phyloP scores from a whole-genome alignment of 2,888 invertebrate genomes.

The Trachelus iudaicus region DNA sequence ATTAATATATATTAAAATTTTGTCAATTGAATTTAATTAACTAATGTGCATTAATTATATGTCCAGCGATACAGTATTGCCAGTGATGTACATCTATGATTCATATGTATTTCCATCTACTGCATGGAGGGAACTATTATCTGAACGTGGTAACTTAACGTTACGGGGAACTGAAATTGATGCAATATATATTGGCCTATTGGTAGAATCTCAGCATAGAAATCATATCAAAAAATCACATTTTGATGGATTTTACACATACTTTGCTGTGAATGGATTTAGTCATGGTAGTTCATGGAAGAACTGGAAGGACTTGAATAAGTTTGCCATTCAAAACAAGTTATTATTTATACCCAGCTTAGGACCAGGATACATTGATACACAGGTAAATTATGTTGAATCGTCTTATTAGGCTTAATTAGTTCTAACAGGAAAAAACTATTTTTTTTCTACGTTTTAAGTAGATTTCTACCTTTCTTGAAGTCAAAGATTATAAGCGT shows the following conservation, averaged over 20 bases:
- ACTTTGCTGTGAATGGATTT: conserved; percentile 74
- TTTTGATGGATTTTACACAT: conserved; percentile 75
- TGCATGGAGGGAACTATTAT: conserved; percentile 69
- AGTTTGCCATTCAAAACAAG: conserved; percentile 70
- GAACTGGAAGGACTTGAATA: conserved; percentile 69
- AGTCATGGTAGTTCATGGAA: conserved; percentile 74
- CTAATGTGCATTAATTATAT: not conserved
- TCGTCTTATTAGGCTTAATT: not conserved
- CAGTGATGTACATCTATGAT: conserved; percentile 76
- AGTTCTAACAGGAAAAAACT: not conserved
- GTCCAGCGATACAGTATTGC: conserved; percentile 60
- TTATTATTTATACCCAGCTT: conserved; percentile 76
- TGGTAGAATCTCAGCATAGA: conserved; percentile 69
- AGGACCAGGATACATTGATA: conserved; percentile 78
- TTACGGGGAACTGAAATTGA: conserved; percentile 70
- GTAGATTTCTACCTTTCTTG: not conserved
- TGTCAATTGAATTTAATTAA: conserved; percentile 3
- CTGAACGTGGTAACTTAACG: conserved; percentile 64
- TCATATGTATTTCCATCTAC: conserved; percentile 69
- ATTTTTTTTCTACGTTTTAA: not conserved
- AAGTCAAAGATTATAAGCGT: not conserved
- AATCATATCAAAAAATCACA: conserved; percentile 68
- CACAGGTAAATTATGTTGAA: conserved; percentile 62
- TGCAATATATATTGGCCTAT: conserved; percentile 71
- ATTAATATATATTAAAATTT: not conserved